phyloP scores from a whole-genome alignment of 2,797 vertebrate species.

The Enoplosus armatus region DNA sequence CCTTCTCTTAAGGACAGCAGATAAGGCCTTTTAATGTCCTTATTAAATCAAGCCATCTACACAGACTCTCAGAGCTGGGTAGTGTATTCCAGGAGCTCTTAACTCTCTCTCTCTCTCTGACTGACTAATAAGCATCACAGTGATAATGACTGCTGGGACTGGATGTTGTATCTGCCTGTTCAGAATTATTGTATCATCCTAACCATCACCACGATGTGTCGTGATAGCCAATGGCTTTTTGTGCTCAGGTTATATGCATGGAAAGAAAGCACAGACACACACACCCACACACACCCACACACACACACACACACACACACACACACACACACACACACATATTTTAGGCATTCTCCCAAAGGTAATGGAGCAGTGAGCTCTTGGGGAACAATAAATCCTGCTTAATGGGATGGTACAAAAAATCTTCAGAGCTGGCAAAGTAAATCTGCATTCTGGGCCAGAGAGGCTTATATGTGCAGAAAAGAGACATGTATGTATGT shows the following conservation, averaged over 20 bases:
- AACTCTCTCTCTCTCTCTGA: slow-evolving; percentile 60
- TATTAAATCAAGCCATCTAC: slow-evolving; percentile 85
- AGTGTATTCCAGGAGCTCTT: slow-evolving; percentile 68
- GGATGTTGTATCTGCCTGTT: slow-evolving; percentile 50
- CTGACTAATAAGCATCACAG: slow-evolving; percentile 74
- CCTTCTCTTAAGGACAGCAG: slow-evolving; percentile 84
- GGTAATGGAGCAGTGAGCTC: slow-evolving; percentile 82
- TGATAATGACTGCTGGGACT: slow-evolving; percentile 76
- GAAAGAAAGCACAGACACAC: slow-evolving; percentile 20
- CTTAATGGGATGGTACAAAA: slow-evolving; percentile 82
- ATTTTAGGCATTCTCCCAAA: slow-evolving; percentile 72
- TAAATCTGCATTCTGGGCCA: slow-evolving; percentile 73
- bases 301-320: slow-evolving; percentile 29
- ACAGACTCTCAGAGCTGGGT: slow-evolving; percentile 67
- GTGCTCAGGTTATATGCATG: slow-evolving; percentile 39
- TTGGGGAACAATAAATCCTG: slow-evolving; percentile 82
- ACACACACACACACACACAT: slow-evolving; percentile 34
- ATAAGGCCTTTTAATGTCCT: slow-evolving; percentile 85
- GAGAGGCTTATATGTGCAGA: slow-evolving; percentile 64
- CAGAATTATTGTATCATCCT: slow-evolving; percentile 59
- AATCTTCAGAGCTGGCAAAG: slow-evolving; percentile 71
- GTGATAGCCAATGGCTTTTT: slow-evolving; percentile 52
- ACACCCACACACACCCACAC: slow-evolving; percentile 4
- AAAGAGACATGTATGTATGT: slow-evolving; percentile 24
- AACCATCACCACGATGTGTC: slow-evolving; percentile 45